Conservation (phyloP, 1,140 invertebrate species). For the Drosophila triauraria region DNA sequence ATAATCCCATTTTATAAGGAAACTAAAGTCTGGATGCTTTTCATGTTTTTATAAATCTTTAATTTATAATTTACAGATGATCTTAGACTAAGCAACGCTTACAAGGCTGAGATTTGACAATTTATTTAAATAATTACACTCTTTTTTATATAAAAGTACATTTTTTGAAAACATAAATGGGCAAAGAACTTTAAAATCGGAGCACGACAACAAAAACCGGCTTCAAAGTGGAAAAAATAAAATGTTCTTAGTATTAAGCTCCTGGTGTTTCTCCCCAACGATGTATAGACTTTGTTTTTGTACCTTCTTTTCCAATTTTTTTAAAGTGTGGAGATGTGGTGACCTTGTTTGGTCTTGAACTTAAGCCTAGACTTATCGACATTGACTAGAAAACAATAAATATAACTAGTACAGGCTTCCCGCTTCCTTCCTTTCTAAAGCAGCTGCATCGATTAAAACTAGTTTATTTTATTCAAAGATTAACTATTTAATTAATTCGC, state of each 20-base stretch:
- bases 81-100: constrained; percentile 5
- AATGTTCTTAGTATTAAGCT: too few species aligned
- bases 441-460: constrained; percentile 7
- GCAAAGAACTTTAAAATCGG: not conserved
- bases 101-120: not conserved
- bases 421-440: not conserved
- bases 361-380: constrained; percentile 7
- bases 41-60: constrained; percentile 17
- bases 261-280: not conserved
- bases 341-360: constrained; percentile 1
- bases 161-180: not conserved
- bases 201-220: not conserved
- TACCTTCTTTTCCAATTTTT: not conserved
- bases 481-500: constrained; percentile 54
- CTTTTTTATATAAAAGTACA: not conserved
- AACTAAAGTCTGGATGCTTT: not conserved
- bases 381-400: constrained; percentile 47
- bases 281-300: not conserved
- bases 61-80: not conserved
- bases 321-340: not conserved
- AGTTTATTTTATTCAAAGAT: constrained; percentile 5
- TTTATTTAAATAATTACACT: not conserved
- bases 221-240: not conserved
- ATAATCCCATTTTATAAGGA: too few species aligned
- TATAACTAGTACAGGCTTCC: constrained; percentile 27